Conservation (phyloP, 1,140 invertebrate species). For the Melipona quadrifasciata region DNA sequence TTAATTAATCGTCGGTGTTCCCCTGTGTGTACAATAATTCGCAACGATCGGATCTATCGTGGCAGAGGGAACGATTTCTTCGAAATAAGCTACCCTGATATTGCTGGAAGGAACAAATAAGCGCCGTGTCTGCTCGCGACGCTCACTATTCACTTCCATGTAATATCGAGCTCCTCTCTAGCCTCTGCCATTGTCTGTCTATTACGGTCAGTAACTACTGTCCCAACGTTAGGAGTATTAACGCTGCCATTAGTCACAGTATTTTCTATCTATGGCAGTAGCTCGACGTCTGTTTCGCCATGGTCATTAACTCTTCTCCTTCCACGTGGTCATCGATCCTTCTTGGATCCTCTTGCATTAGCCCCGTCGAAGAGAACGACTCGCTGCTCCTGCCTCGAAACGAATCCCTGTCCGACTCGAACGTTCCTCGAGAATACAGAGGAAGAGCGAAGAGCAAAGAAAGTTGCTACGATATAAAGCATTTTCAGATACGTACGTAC, state of each 20-base stretch:
- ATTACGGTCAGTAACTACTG: constrained; percentile 64
- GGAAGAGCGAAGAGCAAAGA: neutral
- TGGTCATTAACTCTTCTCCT: constrained; percentile 30
- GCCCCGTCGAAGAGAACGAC: neutral
- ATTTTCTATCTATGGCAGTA: constrained; percentile 35
- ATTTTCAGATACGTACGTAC: neutral
- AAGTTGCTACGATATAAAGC: neutral
- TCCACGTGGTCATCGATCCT: neutral
- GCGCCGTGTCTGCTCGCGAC: constrained; percentile 24
- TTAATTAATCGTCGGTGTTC: constrained; percentile 40
- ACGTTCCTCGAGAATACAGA: neutral
- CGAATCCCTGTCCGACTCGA: neutral
- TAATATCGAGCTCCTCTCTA: constrained; percentile 24
- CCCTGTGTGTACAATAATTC: constrained; percentile 53
- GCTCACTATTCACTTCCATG: constrained; percentile 34
- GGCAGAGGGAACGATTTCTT: neutral
- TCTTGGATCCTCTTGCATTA: constrained; percentile 4
- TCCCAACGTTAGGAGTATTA: constrained; percentile 26
- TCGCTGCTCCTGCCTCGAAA: neutral
- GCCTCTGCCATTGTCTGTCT: constrained; percentile 49
- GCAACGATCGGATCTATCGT: constrained; percentile 15
- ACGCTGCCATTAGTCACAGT: constrained; percentile 27
- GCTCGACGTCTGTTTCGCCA: constrained; percentile 10
- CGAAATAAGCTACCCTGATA: constrained; percentile 15
- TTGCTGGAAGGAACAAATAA: constrained; percentile 30